Conservation (phyloP, 2,113 vertebrate species). For the Anolis sagrei region DNA sequence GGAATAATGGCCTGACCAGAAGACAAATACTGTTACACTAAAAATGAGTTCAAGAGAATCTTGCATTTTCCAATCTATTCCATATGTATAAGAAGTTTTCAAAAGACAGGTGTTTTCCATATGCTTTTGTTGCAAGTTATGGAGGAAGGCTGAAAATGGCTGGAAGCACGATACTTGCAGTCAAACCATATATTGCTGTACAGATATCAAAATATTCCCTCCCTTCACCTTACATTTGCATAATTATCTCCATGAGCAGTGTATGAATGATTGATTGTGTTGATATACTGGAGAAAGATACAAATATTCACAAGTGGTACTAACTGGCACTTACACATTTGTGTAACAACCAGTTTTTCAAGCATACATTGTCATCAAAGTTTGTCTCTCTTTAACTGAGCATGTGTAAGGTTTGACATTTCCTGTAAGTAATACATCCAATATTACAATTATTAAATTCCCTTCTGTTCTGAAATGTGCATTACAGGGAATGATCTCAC, state of each 20-base stretch:
- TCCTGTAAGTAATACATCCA: slow-evolving; percentile 23
- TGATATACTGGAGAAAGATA: slow-evolving; percentile 43
- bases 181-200: slow-evolving; percentile 58
- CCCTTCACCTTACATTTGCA: no score
- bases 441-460: slow-evolving; percentile 38
- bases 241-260: background rate
- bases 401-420: background rate
- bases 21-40: slow-evolving; percentile 35
- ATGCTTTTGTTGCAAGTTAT: slow-evolving; percentile 50
- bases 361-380: slow-evolving; percentile 1
- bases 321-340: slow-evolving; percentile 41
- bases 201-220: slow-evolving; percentile 49
- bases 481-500: slow-evolving; percentile 28
- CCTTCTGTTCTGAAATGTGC: background rate
- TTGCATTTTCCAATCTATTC: slow-evolving; percentile 44
- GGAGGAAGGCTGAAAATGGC: slow-evolving; percentile 49
- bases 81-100: slow-evolving; percentile 58
- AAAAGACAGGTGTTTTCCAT: slow-evolving; percentile 54
- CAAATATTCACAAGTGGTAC: slow-evolving; percentile 36
- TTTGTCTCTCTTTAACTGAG: background rate
- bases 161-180: slow-evolving; percentile 55
- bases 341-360: background rate
- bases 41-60: slow-evolving; percentile 44
- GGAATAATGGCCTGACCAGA: slow-evolving; percentile 2
- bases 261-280: slow-evolving; percentile 11